Base-by-base conservation (phyloP, 1,140 invertebrate genomes). In the Panagrolaimus sp. region DNA sequence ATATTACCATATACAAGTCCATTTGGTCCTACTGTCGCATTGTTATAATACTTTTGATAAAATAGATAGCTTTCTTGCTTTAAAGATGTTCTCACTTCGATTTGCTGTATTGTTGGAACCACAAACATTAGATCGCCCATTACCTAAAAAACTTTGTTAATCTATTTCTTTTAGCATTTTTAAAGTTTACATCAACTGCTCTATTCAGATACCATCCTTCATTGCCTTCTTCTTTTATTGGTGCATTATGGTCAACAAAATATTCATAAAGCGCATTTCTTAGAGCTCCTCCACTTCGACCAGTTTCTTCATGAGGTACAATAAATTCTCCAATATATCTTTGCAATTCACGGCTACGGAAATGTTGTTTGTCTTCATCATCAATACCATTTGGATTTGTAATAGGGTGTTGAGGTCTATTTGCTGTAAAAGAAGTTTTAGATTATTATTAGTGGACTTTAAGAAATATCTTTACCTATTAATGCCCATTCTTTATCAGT, bases 71-170 rank as follows among this genome's bases (percentile, higher is more conserved):
- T 57, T n/a, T 57, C 16, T 25, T 57, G 51, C 11, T 57, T 16
- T 16, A 27, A 57, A 2, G 20, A 25, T 20, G 27, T 57, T 16
- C 68, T 71, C 25, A 27, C 27, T 43, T 63, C 20, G 14, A 65
- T 16, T 25, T 71, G 31, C n/a, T 42, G n/a, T 16, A 71, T 13
- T 14, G 31, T 65, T 1, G 71, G 71, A 57, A 72, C 43, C 4
- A 20, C 69, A 38, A 72, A 72, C 67, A 74, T 46, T n/a, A 74
- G 16, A 25, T 72, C 71, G 44, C 65, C 16, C 20, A 67, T 48
- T 9, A 72, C 57, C 20, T 48, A 31, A 1, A 65, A 71, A 0
- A 43, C 9, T 69, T 42, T 43, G n/a, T n/a, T n/a, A n/a, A n/a
- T 72, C n/a, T n/a, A 44, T 7, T 47, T 44, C 3, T 31, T 47